Conservation (phyloP, 2,888 invertebrate genomes). For the Platycnemis pennipes region DNA sequence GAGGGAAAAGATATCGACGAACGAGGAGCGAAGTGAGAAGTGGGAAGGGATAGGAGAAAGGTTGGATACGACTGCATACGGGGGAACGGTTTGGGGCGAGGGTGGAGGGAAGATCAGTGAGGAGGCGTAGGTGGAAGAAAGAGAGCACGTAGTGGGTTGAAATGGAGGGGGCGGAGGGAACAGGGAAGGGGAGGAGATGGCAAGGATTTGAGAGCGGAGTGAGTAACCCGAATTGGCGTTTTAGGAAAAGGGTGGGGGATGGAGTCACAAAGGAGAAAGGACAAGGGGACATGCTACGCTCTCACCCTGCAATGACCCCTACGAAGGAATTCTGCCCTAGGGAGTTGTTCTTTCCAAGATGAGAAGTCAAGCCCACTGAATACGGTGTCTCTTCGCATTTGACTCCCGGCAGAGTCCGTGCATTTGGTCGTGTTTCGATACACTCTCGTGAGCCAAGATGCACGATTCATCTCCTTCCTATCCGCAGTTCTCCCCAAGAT, state of each 20-base stretch:
- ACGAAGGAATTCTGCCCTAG: not conserved
- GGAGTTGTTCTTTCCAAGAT: not conserved
- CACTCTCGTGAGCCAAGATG: too few relatives aligned
- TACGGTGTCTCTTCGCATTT: too few relatives aligned
- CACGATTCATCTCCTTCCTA: too few relatives aligned
- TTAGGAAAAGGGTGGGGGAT: too few relatives aligned
- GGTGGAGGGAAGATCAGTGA: not conserved
- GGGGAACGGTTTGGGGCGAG: not conserved
- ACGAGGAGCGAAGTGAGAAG: not conserved
- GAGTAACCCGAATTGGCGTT: not conserved
- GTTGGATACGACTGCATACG: not conserved
- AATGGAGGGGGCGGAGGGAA: not conserved
- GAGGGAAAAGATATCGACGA: not conserved
- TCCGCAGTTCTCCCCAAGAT: too few relatives aligned
- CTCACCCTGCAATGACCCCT: too few relatives aligned
- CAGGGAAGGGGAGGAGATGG: not conserved
- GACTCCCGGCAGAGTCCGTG: too few relatives aligned
- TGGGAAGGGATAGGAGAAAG: not conserved
- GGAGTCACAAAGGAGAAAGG: not conserved
- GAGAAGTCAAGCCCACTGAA: not conserved
- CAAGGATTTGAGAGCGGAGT: not conserved
- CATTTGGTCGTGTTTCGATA: too few relatives aligned
- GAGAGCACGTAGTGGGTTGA: too few relatives aligned
- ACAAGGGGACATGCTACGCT: too few relatives aligned
- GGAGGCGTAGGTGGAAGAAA: too few relatives aligned